Evolutionary conservation across 2,888 invertebrate species (phyloP).

Genomic region (Megaustenia siamemsis): DNA sequence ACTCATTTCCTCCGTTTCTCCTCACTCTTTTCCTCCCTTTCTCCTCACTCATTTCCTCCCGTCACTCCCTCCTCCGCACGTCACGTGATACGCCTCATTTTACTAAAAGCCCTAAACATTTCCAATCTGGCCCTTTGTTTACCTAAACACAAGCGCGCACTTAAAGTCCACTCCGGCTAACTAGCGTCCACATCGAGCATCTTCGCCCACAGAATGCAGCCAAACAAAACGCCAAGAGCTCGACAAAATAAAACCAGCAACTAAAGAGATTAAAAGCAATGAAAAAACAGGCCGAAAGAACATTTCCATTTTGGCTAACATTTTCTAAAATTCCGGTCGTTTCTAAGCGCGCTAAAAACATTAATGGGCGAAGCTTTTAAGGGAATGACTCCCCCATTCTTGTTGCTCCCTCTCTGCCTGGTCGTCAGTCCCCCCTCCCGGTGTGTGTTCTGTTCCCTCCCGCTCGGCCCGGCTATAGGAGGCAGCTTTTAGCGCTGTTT

Average conservation of each 20-base stretch:
- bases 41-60: not conserved
- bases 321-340: conserved; percentile 31
- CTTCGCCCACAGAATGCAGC: not conserved
- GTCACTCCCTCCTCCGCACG: not conserved
- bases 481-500: conserved; percentile 34
- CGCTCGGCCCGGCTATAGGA: not conserved
- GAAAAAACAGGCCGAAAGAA: not conserved
- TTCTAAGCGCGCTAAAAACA: conserved; percentile 44
- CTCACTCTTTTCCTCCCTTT: not conserved
- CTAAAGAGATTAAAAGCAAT: conserved; percentile 1
- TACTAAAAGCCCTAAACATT: not conserved
- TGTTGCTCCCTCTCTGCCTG: not conserved
- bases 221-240: not conserved
- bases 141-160: not conserved
- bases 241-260: not conserved
- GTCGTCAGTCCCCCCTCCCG: not conserved
- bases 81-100: too few species aligned
- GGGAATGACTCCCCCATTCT: not conserved
- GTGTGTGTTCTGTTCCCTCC: not conserved
- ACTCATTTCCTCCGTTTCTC: not conserved
- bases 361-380: conserved; percentile 38
- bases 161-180: not conserved
- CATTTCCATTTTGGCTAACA: conserved; percentile 29
- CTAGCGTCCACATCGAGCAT: not conserved
- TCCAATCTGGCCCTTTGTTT: not conserved